A percentile compares a stretch with the other conserved stretches of the same genome.
These are phyloP conservation scores for Lepas anatifera DNA, from an alignment of 2,888 invertebrate genomes.

Conservation along the genomic window DNA sequence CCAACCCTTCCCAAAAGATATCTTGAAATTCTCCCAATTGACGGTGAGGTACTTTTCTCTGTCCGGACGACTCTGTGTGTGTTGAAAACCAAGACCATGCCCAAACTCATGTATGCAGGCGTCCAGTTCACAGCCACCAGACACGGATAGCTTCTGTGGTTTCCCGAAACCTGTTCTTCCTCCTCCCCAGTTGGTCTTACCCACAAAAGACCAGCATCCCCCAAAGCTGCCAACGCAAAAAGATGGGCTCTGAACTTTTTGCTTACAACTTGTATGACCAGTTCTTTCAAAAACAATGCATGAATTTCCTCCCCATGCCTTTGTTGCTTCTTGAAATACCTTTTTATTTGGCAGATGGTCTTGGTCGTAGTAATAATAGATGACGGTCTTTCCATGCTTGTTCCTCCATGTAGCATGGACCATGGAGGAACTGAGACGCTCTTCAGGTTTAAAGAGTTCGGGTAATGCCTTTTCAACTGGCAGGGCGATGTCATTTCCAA, in stretches of 20 bases:
- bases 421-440: not conserved
- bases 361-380: not conserved
- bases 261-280: not conserved
- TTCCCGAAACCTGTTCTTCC: not conserved
- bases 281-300: not conserved
- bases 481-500: not conserved
- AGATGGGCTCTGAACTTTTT: not conserved
- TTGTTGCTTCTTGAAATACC: not conserved
- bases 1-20: not conserved
- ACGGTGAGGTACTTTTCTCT: not conserved
- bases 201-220: not conserved
- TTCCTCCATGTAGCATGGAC: not conserved
- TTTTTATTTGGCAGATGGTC: not conserved
- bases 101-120: not conserved
- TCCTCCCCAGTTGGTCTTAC: not conserved
- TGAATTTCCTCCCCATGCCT: not conserved
- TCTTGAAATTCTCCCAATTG: constrained; percentile 1
- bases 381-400: not conserved
- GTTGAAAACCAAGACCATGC: not conserved
- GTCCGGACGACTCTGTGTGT: not conserved
- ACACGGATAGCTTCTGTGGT: not conserved
- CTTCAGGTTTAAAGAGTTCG: not conserved
- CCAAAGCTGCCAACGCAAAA: not conserved
- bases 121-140: not conserved
- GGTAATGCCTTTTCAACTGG: not conserved